Percentiles rank a stretch among this genome's conserved stretches.
Conservation (phyloP, 2,113 vertebrate genomes). For the Odontophorus gujanensis region DNA sequence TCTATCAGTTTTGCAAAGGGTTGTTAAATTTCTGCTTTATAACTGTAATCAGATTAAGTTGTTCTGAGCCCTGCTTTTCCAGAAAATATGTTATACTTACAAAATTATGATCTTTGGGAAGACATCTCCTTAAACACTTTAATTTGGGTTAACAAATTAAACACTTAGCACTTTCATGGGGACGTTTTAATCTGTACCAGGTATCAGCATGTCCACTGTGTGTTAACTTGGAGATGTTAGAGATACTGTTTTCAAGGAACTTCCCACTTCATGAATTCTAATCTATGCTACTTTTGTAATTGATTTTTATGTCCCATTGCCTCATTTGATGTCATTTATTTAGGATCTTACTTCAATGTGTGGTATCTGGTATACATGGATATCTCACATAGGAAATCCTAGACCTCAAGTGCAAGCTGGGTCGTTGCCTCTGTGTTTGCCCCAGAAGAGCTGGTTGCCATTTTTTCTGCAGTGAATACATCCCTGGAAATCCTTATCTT, state of each 20-base stretch:
- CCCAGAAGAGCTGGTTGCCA: background rate
- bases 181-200: background rate
- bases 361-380: background rate
- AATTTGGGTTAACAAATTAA: background rate
- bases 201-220: background rate
- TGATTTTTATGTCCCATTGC: background rate
- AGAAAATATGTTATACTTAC: background rate
- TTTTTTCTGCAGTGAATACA: background rate
- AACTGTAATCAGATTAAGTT: background rate
- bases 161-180: background rate
- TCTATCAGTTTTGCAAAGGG: constrained; percentile 60
- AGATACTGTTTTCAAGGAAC: background rate
- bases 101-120: background rate
- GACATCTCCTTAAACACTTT: background rate
- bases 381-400: background rate
- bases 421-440: background rate
- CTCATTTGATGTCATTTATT: background rate
- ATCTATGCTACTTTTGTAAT: background rate
- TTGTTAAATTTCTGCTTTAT: constrained; percentile 44
- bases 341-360: background rate
- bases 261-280: background rate
- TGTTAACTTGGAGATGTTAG: background rate
- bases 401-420: background rate
- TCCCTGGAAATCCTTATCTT: background rate
- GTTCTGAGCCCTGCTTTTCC: background rate